Percentiles rank a stretch among this genome's conserved stretches.
Evolutionary conservation across 2,888 invertebrate genomes (phyloP).

Genomic region (Lymantria monacha): DNA sequence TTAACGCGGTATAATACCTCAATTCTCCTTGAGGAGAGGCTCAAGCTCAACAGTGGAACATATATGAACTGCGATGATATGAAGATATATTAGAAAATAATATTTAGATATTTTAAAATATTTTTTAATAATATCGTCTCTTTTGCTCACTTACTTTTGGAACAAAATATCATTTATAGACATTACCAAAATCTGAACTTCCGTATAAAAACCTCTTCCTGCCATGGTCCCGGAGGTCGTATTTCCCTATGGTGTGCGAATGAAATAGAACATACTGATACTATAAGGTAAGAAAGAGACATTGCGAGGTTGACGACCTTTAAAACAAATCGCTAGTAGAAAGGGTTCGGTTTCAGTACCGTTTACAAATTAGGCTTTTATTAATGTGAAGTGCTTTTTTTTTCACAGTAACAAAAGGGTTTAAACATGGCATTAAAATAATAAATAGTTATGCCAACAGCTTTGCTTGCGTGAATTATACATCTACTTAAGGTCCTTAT

Average conservation of each 20-base stretch:
- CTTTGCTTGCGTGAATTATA: not conserved
- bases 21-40: too few species aligned
- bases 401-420: too few species aligned
- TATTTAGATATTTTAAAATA: too few species aligned
- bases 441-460: too few species aligned
- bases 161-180: slow-evolving; percentile 10
- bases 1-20: too few species aligned
- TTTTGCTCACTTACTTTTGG: not conserved
- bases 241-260: slow-evolving; percentile 64
- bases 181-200: slow-evolving; percentile 55
- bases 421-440: too few species aligned
- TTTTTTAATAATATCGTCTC: too few species aligned
- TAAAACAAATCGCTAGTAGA: slow-evolving; percentile 79
- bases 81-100: too few species aligned
- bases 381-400: slow-evolving; percentile 14
- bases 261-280: slow-evolving; percentile 48
- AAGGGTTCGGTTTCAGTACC: slow-evolving; percentile 76
- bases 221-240: slow-evolving; percentile 63
- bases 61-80: too few species aligned
- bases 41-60: too few species aligned
- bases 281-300: slow-evolving; percentile 51
- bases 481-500: too few species aligned
- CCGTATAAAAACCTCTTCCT: slow-evolving; percentile 65
- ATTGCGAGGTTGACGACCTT: slow-evolving; percentile 74
- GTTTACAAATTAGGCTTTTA: slow-evolving; percentile 49